These are phyloP conservation scores for Amiota mariae DNA, from an alignment of 2,888 invertebrate genomes.

Conservation along the genomic window DNA sequence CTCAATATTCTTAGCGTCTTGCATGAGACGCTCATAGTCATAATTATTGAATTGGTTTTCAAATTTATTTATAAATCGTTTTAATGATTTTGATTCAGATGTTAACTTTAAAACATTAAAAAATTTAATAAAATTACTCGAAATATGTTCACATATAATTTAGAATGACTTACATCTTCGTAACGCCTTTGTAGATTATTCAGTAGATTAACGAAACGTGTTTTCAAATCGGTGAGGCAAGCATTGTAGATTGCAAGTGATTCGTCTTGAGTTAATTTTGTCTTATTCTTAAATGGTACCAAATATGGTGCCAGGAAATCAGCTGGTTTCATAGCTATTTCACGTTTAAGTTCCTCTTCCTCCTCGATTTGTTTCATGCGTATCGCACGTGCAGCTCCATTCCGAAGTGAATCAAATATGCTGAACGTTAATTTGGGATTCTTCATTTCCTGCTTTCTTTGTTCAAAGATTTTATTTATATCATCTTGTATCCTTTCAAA, in stretches of 20 bases:
- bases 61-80: conserved; percentile 69
- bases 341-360: conserved; percentile 71
- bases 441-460: conserved; percentile 74
- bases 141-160: too few relatives aligned
- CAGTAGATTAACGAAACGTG: conserved; percentile 78
- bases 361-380: conserved; percentile 73
- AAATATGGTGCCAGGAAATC: conserved; percentile 79
- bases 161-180: conserved; percentile 75
- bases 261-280: conserved; percentile 57
- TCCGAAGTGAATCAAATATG: conserved; percentile 76
- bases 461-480: conserved; percentile 74
- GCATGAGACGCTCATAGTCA: conserved; percentile 68
- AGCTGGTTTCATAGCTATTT: conserved; percentile 75
- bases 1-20: conserved; percentile 68
- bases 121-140: too few relatives aligned
- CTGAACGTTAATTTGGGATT: conserved; percentile 75
- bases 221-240: conserved; percentile 81
- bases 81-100: conserved; percentile 67
- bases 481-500: conserved; percentile 74
- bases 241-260: conserved; percentile 64
- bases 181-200: conserved; percentile 79
- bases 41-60: conserved; percentile 70
- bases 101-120: conserved; percentile 64
- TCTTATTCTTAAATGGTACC: conserved; percentile 71
- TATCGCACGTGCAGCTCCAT: conserved; percentile 74